A percentile compares a stretch with the other conserved stretches of the same genome.
phyloP scores from a whole-genome alignment of 2,797 vertebrate genomes.

The Ctenopoma multispine region DNA sequence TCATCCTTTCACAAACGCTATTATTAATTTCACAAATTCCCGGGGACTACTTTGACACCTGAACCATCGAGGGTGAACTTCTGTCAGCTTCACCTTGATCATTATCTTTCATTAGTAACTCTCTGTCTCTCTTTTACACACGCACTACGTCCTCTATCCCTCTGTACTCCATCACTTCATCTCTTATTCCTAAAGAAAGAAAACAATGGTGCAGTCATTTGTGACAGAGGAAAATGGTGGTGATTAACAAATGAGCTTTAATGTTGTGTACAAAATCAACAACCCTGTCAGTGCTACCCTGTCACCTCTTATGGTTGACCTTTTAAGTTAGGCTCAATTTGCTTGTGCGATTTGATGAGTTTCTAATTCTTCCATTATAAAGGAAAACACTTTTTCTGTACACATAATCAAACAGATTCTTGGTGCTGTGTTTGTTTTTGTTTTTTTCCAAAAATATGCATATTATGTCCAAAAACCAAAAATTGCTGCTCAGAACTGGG shows the following conservation, averaged over 20 bases:
- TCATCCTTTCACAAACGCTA: constrained; percentile 76
- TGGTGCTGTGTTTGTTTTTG: not conserved
- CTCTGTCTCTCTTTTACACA: constrained; percentile 47
- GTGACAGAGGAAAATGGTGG: constrained; percentile 32
- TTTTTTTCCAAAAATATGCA: not conserved
- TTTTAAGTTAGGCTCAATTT: not conserved
- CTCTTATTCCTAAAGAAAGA: constrained; percentile 38
- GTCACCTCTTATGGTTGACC: constrained; percentile 1
- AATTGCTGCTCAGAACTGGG: not conserved
- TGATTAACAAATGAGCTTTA: constrained; percentile 56
- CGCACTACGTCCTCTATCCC: constrained; percentile 35
- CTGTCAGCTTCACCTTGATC: constrained; percentile 80
- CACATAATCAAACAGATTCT: not conserved
- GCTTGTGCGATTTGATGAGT: not conserved
- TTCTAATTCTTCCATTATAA: not conserved
- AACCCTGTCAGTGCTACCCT: not conserved
- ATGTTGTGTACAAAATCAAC: constrained; percentile 38
- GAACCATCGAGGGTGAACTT: constrained; percentile 76
- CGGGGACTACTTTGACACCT: constrained; percentile 81
- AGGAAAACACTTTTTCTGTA: not conserved
- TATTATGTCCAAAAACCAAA: not conserved
- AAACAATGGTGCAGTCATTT: constrained; percentile 45
- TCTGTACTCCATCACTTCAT: constrained; percentile 38
- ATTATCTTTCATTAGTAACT: constrained; percentile 70
- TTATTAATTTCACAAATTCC: constrained; percentile 86